These are phyloP conservation scores for Lithobius niger DNA, from an alignment of 1,140 invertebrate genomes.

Conservation along the genomic window DNA sequence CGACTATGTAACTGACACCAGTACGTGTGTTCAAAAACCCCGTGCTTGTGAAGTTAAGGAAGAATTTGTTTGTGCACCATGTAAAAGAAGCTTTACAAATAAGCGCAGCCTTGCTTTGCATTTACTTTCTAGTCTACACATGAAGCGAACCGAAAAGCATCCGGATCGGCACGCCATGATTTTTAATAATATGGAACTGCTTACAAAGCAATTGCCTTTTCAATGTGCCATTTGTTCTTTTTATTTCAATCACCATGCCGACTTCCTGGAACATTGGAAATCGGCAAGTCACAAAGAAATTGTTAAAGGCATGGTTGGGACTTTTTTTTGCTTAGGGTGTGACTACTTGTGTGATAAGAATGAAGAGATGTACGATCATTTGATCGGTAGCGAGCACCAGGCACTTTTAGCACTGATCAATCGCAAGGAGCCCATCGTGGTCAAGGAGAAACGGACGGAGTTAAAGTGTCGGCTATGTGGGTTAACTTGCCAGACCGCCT, in stretches of 20 bases:
- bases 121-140: slow-evolving; percentile 25
- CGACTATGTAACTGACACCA: background rate
- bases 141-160: slow-evolving; percentile 22
- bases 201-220: slow-evolving; percentile 63
- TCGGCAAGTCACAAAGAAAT: slow-evolving; percentile 26
- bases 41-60: no score
- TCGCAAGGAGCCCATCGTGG: slow-evolving; percentile 60
- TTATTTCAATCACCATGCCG: slow-evolving; percentile 59
- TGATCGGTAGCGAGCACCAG: slow-evolving; percentile 48
- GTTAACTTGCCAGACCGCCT: slow-evolving; percentile 35
- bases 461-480: slow-evolving; percentile 40
- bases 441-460: slow-evolving; percentile 45
- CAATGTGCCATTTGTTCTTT: slow-evolving; percentile 69
- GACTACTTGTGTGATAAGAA: slow-evolving; percentile 51
- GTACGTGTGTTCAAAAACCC: background rate
- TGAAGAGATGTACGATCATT: slow-evolving; percentile 50
- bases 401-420: slow-evolving; percentile 57
- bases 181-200: slow-evolving; percentile 56
- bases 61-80: no score
- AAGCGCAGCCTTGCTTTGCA: slow-evolving; percentile 26
- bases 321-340: slow-evolving; percentile 59
- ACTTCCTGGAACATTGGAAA: slow-evolving; percentile 59
- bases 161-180: slow-evolving; percentile 37
- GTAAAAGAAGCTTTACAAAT: slow-evolving; percentile 24
- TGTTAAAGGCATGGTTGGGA: slow-evolving; percentile 31